Percentiles rank a stretch among this genome's conserved stretches.
These are phyloP conservation scores for Oncorhynchus mykiss DNA, from an alignment of 2,113 vertebrate species.

Conservation along the genomic window DNA sequence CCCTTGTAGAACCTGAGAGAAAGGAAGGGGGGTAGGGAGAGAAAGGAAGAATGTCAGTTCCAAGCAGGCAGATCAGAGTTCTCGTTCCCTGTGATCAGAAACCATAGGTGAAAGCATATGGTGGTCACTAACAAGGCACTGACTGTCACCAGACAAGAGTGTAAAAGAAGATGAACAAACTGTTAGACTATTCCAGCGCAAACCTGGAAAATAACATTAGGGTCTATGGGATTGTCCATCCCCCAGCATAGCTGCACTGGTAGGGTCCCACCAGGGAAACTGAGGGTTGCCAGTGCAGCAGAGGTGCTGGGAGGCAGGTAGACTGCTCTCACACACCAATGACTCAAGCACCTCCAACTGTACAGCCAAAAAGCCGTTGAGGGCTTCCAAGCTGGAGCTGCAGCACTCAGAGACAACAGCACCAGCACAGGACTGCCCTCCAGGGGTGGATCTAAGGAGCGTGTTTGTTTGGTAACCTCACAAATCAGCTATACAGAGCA, in stretches of 20 bases:
- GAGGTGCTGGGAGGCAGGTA: conserved; percentile 75
- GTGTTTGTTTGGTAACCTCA: conserved; percentile 52
- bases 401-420: conserved; percentile 71
- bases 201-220: not conserved
- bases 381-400: conserved; percentile 72
- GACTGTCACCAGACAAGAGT: not conserved
- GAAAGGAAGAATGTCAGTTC: not conserved
- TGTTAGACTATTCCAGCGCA: not conserved
- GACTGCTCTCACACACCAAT: conserved; percentile 87
- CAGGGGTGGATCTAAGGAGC: conserved; percentile 91
- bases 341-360: conserved; percentile 87
- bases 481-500: not conserved
- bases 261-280: conserved; percentile 7
- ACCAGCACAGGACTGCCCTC: conserved; percentile 74
- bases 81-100: too few species aligned
- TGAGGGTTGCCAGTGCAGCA: conserved; percentile 19
- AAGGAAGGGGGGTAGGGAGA: too few species aligned
- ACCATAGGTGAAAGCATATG: not conserved
- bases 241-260: conserved; percentile 44
- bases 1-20: conserved; percentile 93
- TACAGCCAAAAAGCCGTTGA: conserved; percentile 83
- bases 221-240: conserved; percentile 33
- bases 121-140: not conserved
- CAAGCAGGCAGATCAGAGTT: too few species aligned
- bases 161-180: too few species aligned